Conservation (phyloP, 2,113 vertebrate species). For the Salvelinus alpinus region DNA sequence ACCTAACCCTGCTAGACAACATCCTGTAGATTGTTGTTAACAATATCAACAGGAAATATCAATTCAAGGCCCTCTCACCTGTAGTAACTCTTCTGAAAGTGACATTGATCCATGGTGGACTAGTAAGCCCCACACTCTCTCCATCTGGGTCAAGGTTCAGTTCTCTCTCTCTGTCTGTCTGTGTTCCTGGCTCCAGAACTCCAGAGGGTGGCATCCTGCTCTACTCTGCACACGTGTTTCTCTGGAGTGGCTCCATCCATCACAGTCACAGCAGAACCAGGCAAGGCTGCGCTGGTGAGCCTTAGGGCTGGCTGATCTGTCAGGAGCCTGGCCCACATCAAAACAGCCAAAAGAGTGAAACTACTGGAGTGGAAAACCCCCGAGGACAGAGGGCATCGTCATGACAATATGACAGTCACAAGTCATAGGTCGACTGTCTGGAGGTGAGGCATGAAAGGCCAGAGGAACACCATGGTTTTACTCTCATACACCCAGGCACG, state of each 20-base stretch:
- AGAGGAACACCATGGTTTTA: background rate
- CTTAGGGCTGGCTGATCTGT: background rate
- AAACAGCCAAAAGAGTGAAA: conserved; percentile 1
- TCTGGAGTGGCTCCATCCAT: background rate
- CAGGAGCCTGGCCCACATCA: background rate
- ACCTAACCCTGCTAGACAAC: too few relatives aligned
- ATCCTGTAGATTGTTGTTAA: too few relatives aligned
- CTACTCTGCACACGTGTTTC: background rate
- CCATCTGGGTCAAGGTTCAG: too few relatives aligned
- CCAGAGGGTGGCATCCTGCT: background rate
- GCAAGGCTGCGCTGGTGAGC: background rate
- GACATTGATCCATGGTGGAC: too few relatives aligned
- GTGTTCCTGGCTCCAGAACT: background rate
- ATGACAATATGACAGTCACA: background rate
- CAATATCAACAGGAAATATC: too few relatives aligned
- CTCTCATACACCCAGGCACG: too few relatives aligned
- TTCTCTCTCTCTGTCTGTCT: too few relatives aligned
- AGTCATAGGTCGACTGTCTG: background rate
- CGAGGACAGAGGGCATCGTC: background rate
- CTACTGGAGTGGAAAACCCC: too few relatives aligned
- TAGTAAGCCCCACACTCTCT: too few relatives aligned
- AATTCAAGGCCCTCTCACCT: too few relatives aligned
- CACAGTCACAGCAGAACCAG: background rate
- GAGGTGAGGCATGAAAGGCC: background rate
- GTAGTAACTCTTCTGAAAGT: too few relatives aligned